A percentile compares a stretch with the other conserved stretches of the same genome.
phyloP scores from a whole-genome alignment of 2,888 invertebrate species.

The Amphipyra berbera region DNA sequence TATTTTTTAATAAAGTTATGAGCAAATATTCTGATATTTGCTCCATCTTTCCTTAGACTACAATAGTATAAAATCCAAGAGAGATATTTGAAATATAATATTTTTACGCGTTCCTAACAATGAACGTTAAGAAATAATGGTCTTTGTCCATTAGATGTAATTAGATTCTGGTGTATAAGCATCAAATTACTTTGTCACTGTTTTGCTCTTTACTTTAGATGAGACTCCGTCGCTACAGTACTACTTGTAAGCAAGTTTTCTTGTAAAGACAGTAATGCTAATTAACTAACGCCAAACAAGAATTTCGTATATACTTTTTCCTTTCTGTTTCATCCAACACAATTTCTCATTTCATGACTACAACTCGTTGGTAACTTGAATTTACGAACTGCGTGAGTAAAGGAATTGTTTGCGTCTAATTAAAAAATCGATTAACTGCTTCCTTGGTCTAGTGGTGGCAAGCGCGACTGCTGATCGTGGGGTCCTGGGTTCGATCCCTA shows the following conservation, averaged over 20 bases:
- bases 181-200: conserved; percentile 39
- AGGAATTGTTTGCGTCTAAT: background rate
- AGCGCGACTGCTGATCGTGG: no score
- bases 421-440: no score
- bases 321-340: conserved; percentile 25
- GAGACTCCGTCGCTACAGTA: conserved; percentile 22
- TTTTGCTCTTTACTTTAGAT: conserved; percentile 24
- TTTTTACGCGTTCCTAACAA: conserved; percentile 34
- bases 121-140: conserved; percentile 41
- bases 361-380: conserved; percentile 8
- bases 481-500: no score
- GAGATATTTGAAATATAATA: conserved; percentile 27
- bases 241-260: conserved; percentile 43
- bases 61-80: conserved; percentile 21
- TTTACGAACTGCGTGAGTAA: conserved; percentile 9
- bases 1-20: conserved; percentile 19
- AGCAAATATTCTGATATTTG: conserved; percentile 10
- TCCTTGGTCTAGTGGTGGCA: no score
- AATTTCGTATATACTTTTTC: conserved; percentile 29
- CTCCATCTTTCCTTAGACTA: conserved; percentile 7
- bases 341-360: conserved; percentile 10
- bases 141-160: conserved; percentile 53
- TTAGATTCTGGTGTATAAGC: conserved; percentile 41
- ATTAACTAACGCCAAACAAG: conserved; percentile 39
- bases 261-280: conserved; percentile 28